Percentiles rank a stretch among this genome's conserved stretches.
Conservation (phyloP, 2,113 vertebrate species). For the Peromyscus californicus region DNA sequence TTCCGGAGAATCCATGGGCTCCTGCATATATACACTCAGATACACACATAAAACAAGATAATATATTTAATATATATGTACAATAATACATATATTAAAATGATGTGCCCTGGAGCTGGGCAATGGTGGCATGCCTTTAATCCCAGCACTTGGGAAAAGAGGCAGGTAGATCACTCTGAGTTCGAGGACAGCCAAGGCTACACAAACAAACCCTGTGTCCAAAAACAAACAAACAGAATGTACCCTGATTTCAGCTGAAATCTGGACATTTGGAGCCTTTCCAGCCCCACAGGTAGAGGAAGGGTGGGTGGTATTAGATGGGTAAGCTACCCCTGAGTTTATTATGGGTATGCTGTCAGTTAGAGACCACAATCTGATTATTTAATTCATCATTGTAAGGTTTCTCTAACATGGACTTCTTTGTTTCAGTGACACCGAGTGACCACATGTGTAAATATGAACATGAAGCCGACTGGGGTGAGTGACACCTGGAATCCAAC, state of each 20-base stretch:
- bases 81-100: no score
- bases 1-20: not conserved
- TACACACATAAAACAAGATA: not conserved
- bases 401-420: not conserved
- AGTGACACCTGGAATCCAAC: not conserved
- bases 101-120: no score
- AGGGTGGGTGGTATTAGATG: not conserved
- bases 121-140: not conserved
- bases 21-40: not conserved
- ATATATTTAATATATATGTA: not conserved
- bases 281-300: not conserved
- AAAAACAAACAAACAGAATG: not conserved
- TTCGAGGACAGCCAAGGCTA: not conserved
- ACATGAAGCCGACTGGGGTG: not conserved
- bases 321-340: not conserved
- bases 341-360: not conserved
- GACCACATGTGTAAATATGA: not conserved
- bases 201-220: not conserved
- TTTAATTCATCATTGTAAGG: not conserved
- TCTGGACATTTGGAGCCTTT: not conserved
- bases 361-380: not conserved
- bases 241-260: not conserved
- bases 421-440: not conserved
- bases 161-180: not conserved
- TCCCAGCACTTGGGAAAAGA: not conserved